A percentile compares a stretch with the other conserved stretches of the same genome.
These are phyloP conservation scores for Gallinago paraguaiae DNA, from an alignment of 2,113 vertebrate genomes.

Conservation along the genomic window DNA sequence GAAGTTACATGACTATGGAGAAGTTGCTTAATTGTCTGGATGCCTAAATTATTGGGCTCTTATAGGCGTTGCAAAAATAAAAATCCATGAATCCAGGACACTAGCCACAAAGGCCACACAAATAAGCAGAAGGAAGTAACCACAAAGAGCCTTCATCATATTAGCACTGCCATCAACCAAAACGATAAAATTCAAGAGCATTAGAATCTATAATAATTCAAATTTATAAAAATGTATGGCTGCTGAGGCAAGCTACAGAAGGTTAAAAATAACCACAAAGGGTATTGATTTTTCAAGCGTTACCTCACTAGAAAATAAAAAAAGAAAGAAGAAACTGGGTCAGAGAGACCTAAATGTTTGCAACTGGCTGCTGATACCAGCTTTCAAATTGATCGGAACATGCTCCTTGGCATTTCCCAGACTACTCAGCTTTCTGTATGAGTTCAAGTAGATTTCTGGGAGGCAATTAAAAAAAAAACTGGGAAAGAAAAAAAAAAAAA, in stretches of 20 bases:
- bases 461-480: not conserved
- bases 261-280: constrained; percentile 3
- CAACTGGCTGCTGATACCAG: not conserved
- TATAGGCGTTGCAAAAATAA: not conserved
- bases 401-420: not conserved
- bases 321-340: not conserved
- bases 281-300: not conserved
- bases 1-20: fast-evolving
- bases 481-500: not conserved
- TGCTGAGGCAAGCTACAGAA: not conserved
- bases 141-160: not conserved
- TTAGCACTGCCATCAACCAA: not conserved
- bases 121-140: not conserved
- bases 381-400: fast-evolving
- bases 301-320: not conserved
- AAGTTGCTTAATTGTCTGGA: not conserved
- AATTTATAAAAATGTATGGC: not conserved
- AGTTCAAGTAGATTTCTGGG: not conserved
- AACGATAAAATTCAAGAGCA: not conserved
- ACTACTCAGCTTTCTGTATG: not conserved
- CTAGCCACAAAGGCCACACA: fast-evolving
- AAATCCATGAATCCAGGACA: not conserved
- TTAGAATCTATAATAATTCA: too few relatives aligned
- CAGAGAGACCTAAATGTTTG: not conserved
- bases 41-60: not conserved